A percentile compares a stretch with the other conserved stretches of the same genome.
Conservation (phyloP, 30 jellyfish, hydroid and myxozoan genomes). For the Rhopilema esculentum region DNA sequence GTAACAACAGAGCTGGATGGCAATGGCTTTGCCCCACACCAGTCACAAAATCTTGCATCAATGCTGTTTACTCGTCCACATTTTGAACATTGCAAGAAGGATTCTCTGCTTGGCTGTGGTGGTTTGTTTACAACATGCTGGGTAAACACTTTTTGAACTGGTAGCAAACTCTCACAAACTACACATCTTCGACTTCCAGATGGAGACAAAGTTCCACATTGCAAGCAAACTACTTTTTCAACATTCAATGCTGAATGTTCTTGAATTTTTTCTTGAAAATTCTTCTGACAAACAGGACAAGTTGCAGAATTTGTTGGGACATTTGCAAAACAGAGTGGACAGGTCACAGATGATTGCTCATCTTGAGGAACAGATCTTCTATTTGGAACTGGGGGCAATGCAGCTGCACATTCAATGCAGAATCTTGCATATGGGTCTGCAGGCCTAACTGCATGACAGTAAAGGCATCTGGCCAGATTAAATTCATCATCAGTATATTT, state of each 20-base stretch:
- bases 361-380: conserved; percentile 43
- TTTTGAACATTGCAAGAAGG: conserved; percentile 81
- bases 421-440: conserved; percentile 88
- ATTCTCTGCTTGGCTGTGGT: conserved; percentile 82
- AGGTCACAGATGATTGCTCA: conserved; percentile 29
- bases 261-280: conserved; percentile 33
- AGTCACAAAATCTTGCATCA: conserved; percentile 96
- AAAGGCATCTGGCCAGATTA: conserved; percentile 59
- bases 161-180: conserved; percentile 81
- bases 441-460: conserved; percentile 82
- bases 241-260: conserved; percentile 18
- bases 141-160: conserved; percentile 59
- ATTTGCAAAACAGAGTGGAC: conserved; percentile 73
- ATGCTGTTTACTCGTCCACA: conserved; percentile 88
- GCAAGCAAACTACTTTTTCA: conserved; percentile 66
- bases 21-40: conserved; percentile 94
- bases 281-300: conserved; percentile 76
- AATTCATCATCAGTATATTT: conserved; percentile 45
- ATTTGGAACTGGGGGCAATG: conserved; percentile 85
- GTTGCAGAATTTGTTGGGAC: conserved; percentile 70
- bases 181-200: conserved; percentile 76
- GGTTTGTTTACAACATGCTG: conserved; percentile 66
- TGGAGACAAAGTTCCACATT: conserved; percentile 85
- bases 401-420: conserved; percentile 87
- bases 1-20: conserved; percentile 70